Evolutionary conservation across 64 coral and sea anemone species (phyloP).

Genomic region (Dendronephthya gigantea): DNA sequence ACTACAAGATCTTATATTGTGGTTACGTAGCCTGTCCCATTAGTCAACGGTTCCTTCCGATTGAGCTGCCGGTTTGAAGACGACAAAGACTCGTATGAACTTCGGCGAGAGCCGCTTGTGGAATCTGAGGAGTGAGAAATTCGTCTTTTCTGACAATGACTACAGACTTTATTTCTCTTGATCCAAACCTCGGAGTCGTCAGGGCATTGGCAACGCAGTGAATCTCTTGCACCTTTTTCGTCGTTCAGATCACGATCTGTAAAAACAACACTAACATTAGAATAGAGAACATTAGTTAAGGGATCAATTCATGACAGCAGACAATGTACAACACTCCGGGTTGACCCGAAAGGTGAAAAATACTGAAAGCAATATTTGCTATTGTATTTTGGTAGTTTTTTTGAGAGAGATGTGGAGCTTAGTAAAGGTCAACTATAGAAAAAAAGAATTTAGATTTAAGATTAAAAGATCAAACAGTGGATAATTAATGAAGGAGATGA

Average conservation of each 20-base stretch:
- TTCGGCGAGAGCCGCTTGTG: slow-evolving; percentile 1
- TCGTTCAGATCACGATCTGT: not conserved
- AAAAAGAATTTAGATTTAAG: too few species aligned
- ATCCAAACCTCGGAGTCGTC: not conserved
- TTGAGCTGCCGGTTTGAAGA: not conserved
- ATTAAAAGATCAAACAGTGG: too few species aligned
- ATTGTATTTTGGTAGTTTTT: too few species aligned
- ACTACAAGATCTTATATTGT: not conserved
- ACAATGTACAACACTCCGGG: too few species aligned
- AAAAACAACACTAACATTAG: too few species aligned
- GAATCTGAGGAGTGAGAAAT: not conserved
- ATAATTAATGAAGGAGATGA: too few species aligned
- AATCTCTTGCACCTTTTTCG: not conserved
- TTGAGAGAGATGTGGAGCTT: not conserved
- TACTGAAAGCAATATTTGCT: too few species aligned
- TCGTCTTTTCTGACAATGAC: not conserved
- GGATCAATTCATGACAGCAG: too few species aligned
- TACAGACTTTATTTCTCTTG: not conserved
- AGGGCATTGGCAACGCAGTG: not conserved
- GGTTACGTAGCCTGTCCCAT: not conserved
- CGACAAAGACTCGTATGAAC: slow-evolving; percentile 13
- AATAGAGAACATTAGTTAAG: too few species aligned
- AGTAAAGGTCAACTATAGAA: not conserved
- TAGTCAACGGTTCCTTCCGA: not conserved
- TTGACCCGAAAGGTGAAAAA: too few species aligned